A percentile compares a stretch with the other conserved stretches of the same genome.
These are phyloP conservation scores for Cavia porcellus DNA, from an alignment of 2,113 vertebrate species.

Conservation along the genomic window DNA sequence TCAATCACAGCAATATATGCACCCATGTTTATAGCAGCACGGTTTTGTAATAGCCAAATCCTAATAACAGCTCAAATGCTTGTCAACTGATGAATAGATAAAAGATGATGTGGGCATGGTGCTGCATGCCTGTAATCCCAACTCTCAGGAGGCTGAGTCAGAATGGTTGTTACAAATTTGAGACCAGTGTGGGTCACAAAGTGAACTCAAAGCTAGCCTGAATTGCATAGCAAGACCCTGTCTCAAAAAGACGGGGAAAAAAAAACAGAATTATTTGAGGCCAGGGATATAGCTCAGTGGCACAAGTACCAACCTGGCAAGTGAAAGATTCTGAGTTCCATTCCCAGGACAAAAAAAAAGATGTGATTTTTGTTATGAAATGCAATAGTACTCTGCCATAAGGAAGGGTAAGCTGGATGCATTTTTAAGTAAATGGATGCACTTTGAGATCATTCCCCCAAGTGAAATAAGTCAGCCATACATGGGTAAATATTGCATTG, in stretches of 20 bases:
- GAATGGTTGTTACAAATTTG: too few relatives aligned
- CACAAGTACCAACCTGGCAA: too few relatives aligned
- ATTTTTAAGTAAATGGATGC: neutral
- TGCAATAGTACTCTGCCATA: neutral
- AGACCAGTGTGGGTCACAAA: too few relatives aligned
- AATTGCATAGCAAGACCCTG: too few relatives aligned
- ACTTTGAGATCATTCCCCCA: neutral
- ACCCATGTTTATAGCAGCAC: neutral
- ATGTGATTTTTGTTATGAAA: neutral
- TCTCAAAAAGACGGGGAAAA: too few relatives aligned
- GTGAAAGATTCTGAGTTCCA: too few relatives aligned
- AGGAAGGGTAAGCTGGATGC: neutral
- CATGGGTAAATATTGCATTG: neutral
- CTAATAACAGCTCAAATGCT: neutral
- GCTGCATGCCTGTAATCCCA: too few relatives aligned
- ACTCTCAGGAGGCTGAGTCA: too few relatives aligned
- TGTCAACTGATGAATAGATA: neutral
- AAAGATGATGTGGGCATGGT: neutral
- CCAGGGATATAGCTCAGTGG: too few relatives aligned
- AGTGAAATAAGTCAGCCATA: neutral
- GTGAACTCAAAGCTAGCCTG: too few relatives aligned
- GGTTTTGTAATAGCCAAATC: neutral
- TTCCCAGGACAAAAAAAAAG: too few relatives aligned
- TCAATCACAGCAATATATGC: neutral
- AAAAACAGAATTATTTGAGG: too few relatives aligned